These are phyloP conservation scores for Chlorodrepanis virens DNA, from an alignment of 2,113 vertebrate genomes.

Conservation along the genomic window DNA sequence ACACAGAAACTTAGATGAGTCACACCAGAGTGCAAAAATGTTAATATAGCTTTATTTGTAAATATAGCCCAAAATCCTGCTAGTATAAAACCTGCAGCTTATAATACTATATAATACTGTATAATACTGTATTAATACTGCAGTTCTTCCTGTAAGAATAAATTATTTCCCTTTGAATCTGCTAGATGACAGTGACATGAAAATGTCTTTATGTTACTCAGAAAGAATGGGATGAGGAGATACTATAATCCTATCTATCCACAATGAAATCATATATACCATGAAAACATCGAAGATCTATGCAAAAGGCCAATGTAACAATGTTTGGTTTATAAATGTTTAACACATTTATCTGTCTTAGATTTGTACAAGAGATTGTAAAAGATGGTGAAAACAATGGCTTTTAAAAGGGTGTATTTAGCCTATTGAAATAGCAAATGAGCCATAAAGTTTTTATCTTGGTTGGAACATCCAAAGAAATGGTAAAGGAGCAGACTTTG, in stretches of 20 bases:
- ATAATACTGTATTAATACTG: background rate
- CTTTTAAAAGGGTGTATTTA: background rate
- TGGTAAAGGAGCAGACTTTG: background rate
- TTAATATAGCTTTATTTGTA: background rate
- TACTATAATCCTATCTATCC: background rate
- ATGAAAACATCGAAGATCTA: background rate
- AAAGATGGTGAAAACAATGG: background rate
- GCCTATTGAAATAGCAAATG: background rate
- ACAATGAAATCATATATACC: background rate
- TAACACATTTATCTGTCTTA: background rate
- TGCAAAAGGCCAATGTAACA: background rate
- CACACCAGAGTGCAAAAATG: background rate
- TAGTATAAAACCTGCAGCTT: background rate
- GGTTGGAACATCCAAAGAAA: background rate
- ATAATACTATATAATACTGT: background rate
- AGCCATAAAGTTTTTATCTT: background rate
- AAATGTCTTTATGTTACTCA: background rate
- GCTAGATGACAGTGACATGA: background rate
- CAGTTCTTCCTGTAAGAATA: background rate
- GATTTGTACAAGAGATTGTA: background rate
- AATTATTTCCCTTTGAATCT: background rate
- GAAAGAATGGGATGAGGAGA: background rate
- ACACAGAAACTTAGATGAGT: background rate
- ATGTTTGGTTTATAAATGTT: background rate
- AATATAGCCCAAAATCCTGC: background rate